Evolutionary conservation across 2,113 vertebrate genomes (phyloP).

Genomic region (Puntigrus tetrazona): DNA sequence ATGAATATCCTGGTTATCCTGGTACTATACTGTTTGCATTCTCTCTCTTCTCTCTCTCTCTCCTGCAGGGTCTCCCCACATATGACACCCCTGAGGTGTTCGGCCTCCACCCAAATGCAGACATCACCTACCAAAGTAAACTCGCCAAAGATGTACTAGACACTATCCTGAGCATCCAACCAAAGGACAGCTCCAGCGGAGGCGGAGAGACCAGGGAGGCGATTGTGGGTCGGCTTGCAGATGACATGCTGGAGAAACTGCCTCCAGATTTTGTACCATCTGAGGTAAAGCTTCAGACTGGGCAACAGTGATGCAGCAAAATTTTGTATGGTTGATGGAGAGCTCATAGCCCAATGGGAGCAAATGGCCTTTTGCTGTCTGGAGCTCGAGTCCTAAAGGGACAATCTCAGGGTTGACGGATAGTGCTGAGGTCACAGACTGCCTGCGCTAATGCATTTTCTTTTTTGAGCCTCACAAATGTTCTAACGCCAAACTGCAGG

Average conservation of each 20-base stretch:
- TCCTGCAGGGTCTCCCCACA: slow-evolving; percentile 80
- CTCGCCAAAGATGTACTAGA: slow-evolving; percentile 89
- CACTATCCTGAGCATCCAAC: slow-evolving; percentile 88
- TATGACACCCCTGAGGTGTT: slow-evolving; percentile 96
- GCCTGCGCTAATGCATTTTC: neutral
- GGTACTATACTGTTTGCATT: too few relatives aligned
- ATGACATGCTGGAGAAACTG: slow-evolving; percentile 92
- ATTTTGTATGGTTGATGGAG: neutral
- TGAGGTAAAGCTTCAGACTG: slow-evolving; percentile 74
- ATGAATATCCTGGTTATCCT: neutral
- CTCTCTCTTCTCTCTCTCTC: too few relatives aligned
- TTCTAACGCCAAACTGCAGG: slow-evolving; percentile 19
- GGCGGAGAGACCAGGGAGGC: slow-evolving; percentile 87
- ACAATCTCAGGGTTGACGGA: slow-evolving; percentile 16
- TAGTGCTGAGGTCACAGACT: neutral
- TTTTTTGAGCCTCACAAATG: neutral
- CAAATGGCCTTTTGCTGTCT: slow-evolving; percentile 16
- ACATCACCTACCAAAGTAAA: slow-evolving; percentile 95
- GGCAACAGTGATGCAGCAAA: slow-evolving; percentile 1
- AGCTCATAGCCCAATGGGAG: neutral
- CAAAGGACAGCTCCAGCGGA: slow-evolving; percentile 87
- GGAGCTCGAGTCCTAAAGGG: neutral
- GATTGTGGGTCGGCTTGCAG: too few relatives aligned
- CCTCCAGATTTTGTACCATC: slow-evolving; percentile 86
- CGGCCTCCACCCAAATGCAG: slow-evolving; percentile 92